phyloP scores from a whole-genome alignment of 2,113 vertebrate species.

The Bufo bufo region DNA sequence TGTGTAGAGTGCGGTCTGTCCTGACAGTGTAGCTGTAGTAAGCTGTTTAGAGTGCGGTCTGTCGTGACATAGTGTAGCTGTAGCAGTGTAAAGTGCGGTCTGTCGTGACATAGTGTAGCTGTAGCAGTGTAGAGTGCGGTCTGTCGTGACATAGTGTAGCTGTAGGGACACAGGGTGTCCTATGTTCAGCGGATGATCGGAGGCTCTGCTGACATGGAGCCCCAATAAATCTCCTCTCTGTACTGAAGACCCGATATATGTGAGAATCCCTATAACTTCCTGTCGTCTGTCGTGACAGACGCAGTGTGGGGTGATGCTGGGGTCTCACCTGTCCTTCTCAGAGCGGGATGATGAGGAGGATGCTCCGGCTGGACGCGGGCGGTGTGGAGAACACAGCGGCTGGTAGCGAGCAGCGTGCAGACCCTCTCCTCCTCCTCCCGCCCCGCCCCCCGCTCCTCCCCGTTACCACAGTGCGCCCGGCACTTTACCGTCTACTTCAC shows the following conservation, averaged over 20 bases:
- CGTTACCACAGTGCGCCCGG: neutral
- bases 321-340: neutral
- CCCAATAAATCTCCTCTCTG: too few relatives aligned
- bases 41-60: too few relatives aligned
- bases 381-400: neutral
- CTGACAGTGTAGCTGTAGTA: neutral
- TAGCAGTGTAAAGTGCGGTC: too few relatives aligned
- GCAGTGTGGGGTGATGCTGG: neutral
- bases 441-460: conserved; percentile 55
- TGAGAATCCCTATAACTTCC: neutral
- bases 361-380: neutral
- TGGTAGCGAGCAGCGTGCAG: neutral
- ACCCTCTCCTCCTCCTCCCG: neutral
- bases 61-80: too few relatives aligned
- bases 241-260: too few relatives aligned
- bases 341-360: neutral
- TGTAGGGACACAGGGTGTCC: neutral
- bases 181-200: too few relatives aligned
- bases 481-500: conserved; percentile 54
- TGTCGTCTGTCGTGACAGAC: neutral
- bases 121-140: neutral
- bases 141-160: neutral
- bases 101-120: too few relatives aligned
- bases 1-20: neutral
- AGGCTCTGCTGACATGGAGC: too few relatives aligned